Conservation (phyloP, 2,797 vertebrate species). For the Pangasius macronema region DNA sequence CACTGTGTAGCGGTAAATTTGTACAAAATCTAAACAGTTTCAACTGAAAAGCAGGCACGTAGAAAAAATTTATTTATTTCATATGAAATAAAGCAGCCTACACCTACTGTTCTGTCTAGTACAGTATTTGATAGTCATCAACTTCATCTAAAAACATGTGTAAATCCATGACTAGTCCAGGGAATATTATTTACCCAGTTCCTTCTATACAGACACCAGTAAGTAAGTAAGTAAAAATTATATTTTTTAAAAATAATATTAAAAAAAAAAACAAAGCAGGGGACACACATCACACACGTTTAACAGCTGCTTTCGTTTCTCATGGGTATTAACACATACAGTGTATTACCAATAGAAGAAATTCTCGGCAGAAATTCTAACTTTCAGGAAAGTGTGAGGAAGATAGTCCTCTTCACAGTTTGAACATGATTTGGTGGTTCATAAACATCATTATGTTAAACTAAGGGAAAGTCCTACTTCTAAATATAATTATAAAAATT, state of each 20-base stretch:
- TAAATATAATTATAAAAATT: background rate
- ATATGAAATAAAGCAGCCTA: conserved; percentile 51
- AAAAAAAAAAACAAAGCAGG: background rate
- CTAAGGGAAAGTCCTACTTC: conserved; percentile 9
- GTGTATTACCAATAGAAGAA: conserved; percentile 26
- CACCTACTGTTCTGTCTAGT: conserved; percentile 45
- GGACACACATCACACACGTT: conserved; percentile 33
- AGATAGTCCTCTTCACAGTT: conserved; percentile 28
- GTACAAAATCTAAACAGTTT: background rate
- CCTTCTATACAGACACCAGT: conserved; percentile 26
- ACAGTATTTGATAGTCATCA: conserved; percentile 50
- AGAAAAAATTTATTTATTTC: conserved; percentile 52
- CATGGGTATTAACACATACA: conserved; percentile 40
- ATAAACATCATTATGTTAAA: conserved; percentile 23
- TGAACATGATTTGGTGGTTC: background rate
- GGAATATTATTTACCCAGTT: background rate
- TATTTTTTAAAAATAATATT: background rate
- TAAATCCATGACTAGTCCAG: conserved; percentile 30
- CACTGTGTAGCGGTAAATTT: background rate
- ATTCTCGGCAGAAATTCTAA: conserved; percentile 27
- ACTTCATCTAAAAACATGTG: conserved; percentile 39
- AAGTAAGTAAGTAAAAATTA: conserved; percentile 7
- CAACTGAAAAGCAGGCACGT: conserved; percentile 17
- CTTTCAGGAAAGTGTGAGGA: conserved; percentile 4
- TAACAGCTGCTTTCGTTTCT: conserved; percentile 33